phyloP scores from a whole-genome alignment of 2,113 vertebrate species.

The Sisor rabdophorus region DNA sequence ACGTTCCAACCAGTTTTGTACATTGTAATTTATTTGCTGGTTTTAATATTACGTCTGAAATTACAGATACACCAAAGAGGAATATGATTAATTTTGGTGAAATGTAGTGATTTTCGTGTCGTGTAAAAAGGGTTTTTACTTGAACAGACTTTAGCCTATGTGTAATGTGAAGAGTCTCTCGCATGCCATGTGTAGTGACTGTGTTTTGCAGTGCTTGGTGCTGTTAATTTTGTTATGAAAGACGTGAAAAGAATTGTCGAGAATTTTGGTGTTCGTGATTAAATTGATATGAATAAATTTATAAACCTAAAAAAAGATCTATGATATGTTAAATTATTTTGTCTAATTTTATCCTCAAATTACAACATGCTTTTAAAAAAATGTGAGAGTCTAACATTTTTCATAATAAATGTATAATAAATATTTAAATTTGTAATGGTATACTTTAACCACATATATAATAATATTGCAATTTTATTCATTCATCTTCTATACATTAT shows the following conservation, averaged over 20 bases:
- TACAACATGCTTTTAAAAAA: neutral
- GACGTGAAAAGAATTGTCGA: slow-evolving; percentile 62
- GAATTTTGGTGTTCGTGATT: slow-evolving; percentile 67
- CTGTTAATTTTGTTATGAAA: slow-evolving; percentile 68
- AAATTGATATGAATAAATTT: slow-evolving; percentile 58
- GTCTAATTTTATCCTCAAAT: neutral
- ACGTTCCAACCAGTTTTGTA: slow-evolving; percentile 90
- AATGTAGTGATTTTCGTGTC: slow-evolving; percentile 78
- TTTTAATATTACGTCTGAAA: slow-evolving; percentile 73
- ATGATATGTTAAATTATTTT: slow-evolving; percentile 42
- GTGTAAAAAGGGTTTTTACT: slow-evolving; percentile 83
- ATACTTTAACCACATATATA: no score
- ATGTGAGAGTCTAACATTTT: neutral
- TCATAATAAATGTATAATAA: neutral
- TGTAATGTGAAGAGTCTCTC: slow-evolving; percentile 84
- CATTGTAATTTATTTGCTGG: slow-evolving; percentile 98
- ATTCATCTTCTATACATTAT: no score
- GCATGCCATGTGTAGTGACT: slow-evolving; percentile 81
- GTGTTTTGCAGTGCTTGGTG: slow-evolving; percentile 85
- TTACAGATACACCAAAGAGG: slow-evolving; percentile 98
- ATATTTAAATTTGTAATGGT: no score
- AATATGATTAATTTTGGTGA: slow-evolving; percentile 89
- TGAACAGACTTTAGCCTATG: slow-evolving; percentile 77
- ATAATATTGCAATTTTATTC: no score
- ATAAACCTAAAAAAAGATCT: slow-evolving; percentile 60